phyloP scores from a whole-genome alignment of 2,888 invertebrate species.

The Balanococcus diminutus region DNA sequence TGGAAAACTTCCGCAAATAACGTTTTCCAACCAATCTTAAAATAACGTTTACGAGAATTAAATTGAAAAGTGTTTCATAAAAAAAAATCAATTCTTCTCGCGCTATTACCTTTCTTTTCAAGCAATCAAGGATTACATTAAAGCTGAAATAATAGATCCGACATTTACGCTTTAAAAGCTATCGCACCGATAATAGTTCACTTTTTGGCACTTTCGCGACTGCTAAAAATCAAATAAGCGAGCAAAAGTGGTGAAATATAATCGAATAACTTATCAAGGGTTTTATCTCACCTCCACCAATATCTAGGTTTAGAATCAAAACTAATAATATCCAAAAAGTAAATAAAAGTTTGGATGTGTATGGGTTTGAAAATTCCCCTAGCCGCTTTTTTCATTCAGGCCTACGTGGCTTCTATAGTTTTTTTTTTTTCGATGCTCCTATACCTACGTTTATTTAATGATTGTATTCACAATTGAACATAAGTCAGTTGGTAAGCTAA shows the following conservation, averaged over 20 bases:
- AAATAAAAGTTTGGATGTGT: background rate
- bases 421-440: too few relatives aligned
- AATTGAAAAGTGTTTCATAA: background rate
- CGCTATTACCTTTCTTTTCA: slow-evolving; percentile 32
- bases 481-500: too few relatives aligned
- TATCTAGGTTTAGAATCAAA: background rate
- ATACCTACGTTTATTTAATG: too few relatives aligned
- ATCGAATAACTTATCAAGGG: background rate
- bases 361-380: background rate
- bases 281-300: background rate
- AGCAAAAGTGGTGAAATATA: background rate
- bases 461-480: too few relatives aligned
- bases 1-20: background rate
- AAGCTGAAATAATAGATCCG: slow-evolving; percentile 21
- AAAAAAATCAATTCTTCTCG: slow-evolving; percentile 34
- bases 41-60: slow-evolving; percentile 25
- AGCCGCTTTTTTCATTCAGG: background rate
- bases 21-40: background rate
- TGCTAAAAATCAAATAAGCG: background rate
- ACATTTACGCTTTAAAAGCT: slow-evolving; percentile 16
- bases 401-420: background rate
- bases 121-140: slow-evolving; percentile 29
- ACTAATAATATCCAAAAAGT: background rate
- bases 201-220: background rate
- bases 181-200: background rate